Base-by-base conservation (phyloP, 1,140 invertebrate species). In the Apolygus lucorum region DNA sequence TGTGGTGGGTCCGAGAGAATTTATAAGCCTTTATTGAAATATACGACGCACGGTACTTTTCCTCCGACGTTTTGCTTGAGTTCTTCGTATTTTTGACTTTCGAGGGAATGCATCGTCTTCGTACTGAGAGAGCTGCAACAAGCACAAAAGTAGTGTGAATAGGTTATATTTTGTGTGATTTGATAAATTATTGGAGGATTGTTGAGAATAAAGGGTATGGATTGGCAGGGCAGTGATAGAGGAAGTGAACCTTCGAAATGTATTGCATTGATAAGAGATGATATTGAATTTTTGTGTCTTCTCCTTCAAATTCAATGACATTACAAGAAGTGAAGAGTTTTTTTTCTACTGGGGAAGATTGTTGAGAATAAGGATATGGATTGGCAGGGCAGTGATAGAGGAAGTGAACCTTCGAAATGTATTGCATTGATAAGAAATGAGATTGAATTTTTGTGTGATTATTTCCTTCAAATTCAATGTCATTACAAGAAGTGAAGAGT, bases 21-120 rank as follows among this genome's bases (percentile, higher is more conserved):
- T 86, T 89, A 93, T 74, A 92, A 79, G 34, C 90, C 90, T 80
- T 92, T 91, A 78, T 92, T 92, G 76, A 90, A 92, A 77, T 89
- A 92, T 0, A 92, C 84, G 70, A 84, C 82, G 71, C 83, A 76
- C 0, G 90, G 90, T 42, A 89, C 79, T 1, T 82, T 82, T 8
- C 74, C 73, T 28, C 65, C 78, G 1, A 83, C 86, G 52, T 86
- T 87, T 71, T 85, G 82, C 54, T 86, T 78, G 68, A 91, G 84
- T 74, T 87, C 80, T 59, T 86, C 81, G 73, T 88, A 91, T 25
- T 85, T 83, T 69, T 89, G 85, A 25, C 86, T 84, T 76, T 92
- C 90, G 73, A 87, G 85, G 65, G 82, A 82, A 75, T 87, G 81
- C 28, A 92, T 82, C 1, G 86, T 89, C 27, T 84, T 82, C 4